Evolutionary conservation across 2,888 invertebrate species (phyloP), one percentile per base, ranked within the genome.

Genomic region (Sceliomorpha sp.): DNA sequence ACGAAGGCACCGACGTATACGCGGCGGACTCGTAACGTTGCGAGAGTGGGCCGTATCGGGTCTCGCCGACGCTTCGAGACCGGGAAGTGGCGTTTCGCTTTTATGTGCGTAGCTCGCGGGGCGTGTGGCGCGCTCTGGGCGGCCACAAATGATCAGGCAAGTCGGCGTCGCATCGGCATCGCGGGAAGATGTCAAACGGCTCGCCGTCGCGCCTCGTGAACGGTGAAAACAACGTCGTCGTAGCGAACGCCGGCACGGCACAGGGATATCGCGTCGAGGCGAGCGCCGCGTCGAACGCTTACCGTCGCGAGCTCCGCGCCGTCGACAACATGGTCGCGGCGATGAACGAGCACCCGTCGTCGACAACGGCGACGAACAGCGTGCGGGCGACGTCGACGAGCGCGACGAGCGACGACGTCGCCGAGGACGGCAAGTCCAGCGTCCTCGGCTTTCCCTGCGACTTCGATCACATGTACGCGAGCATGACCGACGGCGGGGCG

Each of bases 401-500:
- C 24, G 69, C 64, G 37, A 59, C 31, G 12, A 48, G 70, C 51
- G 45, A 37, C 10, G 48, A 71, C 59, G 56, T 63, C 71, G 55
- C 70, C 40, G 75, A 71, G 55, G 76, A 76, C 50, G 62, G 56
- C 24, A 73, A 78, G 7, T 74, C 76, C 50, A 90, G 91, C 53
- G 89, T 91, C 79, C 86, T 92, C 77, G 91, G 90, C 85, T 91
- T 92, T 80, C 91, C 92, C 40, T 89, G 88, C 77, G 89, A 89
- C 74, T 93, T 92, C 80, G 94, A 94, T 89, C 94, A 94, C 88
- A 91, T 94, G 88, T 94, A 94, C 87, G 93, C 93, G 32, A 92
- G 92, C 80, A 92, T 87, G 88, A 88, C 86, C 62, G 88, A 87
- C 76, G 81, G 85, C 48, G 87, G 80, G 50, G 56, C 64, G 15